These are phyloP conservation scores for Cinara cedri DNA, from an alignment of 2,888 invertebrate species.

Conservation along the genomic window DNA sequence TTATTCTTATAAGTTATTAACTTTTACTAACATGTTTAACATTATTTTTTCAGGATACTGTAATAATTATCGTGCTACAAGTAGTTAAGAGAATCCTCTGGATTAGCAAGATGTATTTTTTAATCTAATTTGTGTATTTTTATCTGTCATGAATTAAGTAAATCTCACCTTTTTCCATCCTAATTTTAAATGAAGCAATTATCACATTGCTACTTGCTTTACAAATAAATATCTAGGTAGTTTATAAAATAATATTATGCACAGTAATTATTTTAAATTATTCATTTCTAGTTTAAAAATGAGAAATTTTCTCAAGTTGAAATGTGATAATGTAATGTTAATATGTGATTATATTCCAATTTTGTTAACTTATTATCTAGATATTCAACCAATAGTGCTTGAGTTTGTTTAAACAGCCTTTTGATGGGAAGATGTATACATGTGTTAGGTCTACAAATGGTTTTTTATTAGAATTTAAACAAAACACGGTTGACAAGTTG, in stretches of 20 bases:
- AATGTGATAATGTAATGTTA: conserved; percentile 79
- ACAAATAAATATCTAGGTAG: conserved; percentile 66
- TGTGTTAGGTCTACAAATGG: too few species aligned
- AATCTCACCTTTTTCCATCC: conserved; percentile 68
- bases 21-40: conserved; percentile 25
- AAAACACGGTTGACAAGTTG: too few species aligned
- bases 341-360: conserved; percentile 80
- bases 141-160: conserved; percentile 70
- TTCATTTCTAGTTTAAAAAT: conserved; percentile 75
- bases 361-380: conserved; percentile 75
- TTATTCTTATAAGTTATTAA: conserved; percentile 17
- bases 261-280: background rate
- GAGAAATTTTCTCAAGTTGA: conserved; percentile 82
- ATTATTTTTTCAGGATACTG: conserved; percentile 74
- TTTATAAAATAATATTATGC: background rate
- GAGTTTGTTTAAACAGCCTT: conserved; percentile 64
- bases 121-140: conserved; percentile 82
- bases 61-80: conserved; percentile 83
- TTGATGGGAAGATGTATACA: too few species aligned
- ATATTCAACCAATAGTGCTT: conserved; percentile 71
- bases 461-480: too few species aligned
- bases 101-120: conserved; percentile 86
- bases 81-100: conserved; percentile 89
- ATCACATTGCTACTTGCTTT: conserved; percentile 73
- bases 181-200: conserved; percentile 72